Evolutionary conservation across 37 sponge, comb jelly and placozoan species (phyloP).

Genomic region (Haliclona indistincta): DNA sequence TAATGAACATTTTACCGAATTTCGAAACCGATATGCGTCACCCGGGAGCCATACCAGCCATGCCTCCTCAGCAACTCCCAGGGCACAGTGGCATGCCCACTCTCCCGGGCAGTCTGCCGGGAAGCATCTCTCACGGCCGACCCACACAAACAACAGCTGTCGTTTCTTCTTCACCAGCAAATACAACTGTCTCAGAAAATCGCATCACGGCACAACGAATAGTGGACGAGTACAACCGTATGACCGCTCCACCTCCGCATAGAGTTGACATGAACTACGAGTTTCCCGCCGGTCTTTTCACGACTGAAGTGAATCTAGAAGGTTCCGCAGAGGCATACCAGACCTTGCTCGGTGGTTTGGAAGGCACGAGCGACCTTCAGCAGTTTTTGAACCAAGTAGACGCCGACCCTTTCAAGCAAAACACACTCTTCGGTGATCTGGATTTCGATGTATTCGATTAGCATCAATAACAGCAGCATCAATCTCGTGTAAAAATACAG

Average conservation of each 20-base stretch:
- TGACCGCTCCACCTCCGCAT: neutral
- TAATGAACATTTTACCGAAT: neutral
- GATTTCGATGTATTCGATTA: slow-evolving; percentile 19
- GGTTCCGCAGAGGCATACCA: slow-evolving; percentile 62
- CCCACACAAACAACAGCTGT: neutral
- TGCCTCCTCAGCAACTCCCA: neutral
- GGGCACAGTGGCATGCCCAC: neutral
- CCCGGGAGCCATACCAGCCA: neutral
- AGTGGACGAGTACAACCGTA: slow-evolving; percentile 44
- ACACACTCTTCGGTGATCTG: slow-evolving; percentile 18
- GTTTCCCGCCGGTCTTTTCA: slow-evolving; percentile 51
- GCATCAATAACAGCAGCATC: neutral
- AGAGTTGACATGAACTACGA: slow-evolving; percentile 35
- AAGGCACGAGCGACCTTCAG: slow-evolving; percentile 47
- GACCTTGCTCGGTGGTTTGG: slow-evolving; percentile 41
- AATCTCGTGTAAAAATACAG: no score
- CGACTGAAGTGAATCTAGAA: slow-evolving; percentile 41
- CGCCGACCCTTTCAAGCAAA: slow-evolving; percentile 45
- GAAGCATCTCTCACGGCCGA: neutral
- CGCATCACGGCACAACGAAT: slow-evolving; percentile 39
- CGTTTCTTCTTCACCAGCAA: neutral
- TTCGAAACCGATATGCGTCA: neutral
- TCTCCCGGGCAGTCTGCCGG: neutral
- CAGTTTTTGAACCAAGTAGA: slow-evolving; percentile 60
- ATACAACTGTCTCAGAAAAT: slow-evolving; percentile 27